Evolutionary conservation across 37 sponge, comb jelly and placozoan species (phyloP).

Genomic region (Ianthella basta): DNA sequence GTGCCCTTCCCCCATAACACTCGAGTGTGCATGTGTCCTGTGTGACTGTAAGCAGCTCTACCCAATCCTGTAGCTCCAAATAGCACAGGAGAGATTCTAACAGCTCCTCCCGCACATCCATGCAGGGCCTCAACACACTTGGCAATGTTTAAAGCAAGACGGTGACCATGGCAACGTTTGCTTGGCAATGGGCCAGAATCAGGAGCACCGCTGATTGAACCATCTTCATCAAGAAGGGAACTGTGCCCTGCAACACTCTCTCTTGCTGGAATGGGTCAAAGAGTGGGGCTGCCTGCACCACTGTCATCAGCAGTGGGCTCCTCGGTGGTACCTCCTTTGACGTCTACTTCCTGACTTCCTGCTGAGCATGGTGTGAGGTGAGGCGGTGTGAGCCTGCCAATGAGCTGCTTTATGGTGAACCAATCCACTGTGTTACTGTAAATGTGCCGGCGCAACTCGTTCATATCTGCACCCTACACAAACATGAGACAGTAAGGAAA

Average conservation of each 20-base stretch:
- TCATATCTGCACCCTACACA: slow-evolving; percentile 79
- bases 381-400: slow-evolving; percentile 56
- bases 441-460: slow-evolving; percentile 83
- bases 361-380: slow-evolving; percentile 4
- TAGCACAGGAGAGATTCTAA: slow-evolving; percentile 85
- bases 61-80: slow-evolving; percentile 78
- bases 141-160: slow-evolving; percentile 77
- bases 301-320: not conserved
- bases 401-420: slow-evolving; percentile 78
- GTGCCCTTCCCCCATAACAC: slow-evolving; percentile 79
- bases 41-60: slow-evolving; percentile 55
- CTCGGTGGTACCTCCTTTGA: not conserved
- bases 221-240: too few relatives aligned
- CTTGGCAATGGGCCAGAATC: not conserved
- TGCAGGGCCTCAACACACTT: slow-evolving; percentile 41
- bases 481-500: not conserved
- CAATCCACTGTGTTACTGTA: slow-evolving; percentile 80
- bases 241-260: too few relatives aligned
- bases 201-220: too few relatives aligned
- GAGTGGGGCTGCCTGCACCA: not conserved
- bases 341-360: not conserved
- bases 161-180: slow-evolving; percentile 59
- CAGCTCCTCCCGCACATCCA: slow-evolving; percentile 81
- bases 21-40: slow-evolving; percentile 74
- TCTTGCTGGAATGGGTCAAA: too few relatives aligned